Percentiles rank a stretch among this genome's conserved stretches.
Conservation (phyloP, 2,888 invertebrate genomes). For the Helleia helle region DNA sequence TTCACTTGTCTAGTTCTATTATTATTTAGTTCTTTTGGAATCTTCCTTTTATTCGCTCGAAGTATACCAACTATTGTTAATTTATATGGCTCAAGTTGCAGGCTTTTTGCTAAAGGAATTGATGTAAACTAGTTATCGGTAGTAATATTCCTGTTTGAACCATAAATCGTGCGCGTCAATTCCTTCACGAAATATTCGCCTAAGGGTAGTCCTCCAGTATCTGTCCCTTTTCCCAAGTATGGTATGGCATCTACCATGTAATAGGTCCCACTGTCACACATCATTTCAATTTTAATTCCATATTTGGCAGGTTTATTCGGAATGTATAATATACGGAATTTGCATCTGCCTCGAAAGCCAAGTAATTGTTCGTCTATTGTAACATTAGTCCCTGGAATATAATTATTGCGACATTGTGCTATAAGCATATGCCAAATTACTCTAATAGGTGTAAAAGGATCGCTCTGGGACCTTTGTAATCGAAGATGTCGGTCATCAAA, state of each 20-base stretch:
- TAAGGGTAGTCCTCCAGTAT: constrained; percentile 8
- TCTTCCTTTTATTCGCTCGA: background rate
- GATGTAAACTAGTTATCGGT: constrained; percentile 35
- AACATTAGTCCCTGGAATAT: too few relatives aligned
- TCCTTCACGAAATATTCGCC: constrained; percentile 16
- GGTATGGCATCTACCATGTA: too few relatives aligned
- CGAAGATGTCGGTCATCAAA: background rate
- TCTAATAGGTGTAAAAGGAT: background rate
- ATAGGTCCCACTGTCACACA: too few relatives aligned
- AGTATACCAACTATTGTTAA: background rate
- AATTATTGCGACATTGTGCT: constrained; percentile 5
- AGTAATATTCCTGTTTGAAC: constrained; percentile 16
- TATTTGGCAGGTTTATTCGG: too few relatives aligned
- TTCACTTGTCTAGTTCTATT: too few relatives aligned
- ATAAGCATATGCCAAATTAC: background rate
- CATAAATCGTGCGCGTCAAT: constrained; percentile 14
- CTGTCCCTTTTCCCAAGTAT: too few relatives aligned
- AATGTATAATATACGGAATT: too few relatives aligned
- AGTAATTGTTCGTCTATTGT: too few relatives aligned
- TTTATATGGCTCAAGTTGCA: too few relatives aligned
- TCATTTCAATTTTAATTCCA: too few relatives aligned
- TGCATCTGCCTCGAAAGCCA: too few relatives aligned
- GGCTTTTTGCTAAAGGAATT: constrained; percentile 25
- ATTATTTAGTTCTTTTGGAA: background rate
- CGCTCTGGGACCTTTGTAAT: background rate